Base-by-base conservation (phyloP, 2,797 vertebrate species). In the Sparidentex hasta region DNA sequence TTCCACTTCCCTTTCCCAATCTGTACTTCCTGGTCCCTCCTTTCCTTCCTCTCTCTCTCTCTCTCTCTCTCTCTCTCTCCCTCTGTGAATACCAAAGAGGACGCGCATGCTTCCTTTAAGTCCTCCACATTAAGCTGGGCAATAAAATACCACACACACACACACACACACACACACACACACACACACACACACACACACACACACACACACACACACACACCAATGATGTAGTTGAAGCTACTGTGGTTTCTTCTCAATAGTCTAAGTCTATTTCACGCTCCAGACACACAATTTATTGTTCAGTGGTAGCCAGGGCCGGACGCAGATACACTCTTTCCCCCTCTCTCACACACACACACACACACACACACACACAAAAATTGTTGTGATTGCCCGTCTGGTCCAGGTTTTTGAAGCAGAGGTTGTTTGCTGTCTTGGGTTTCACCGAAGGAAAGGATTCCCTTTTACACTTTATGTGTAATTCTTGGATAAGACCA, bases 231-330 rank as follows among this genome's bases (percentile, higher is more conserved):
- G 62, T 74, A 71, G 71, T 83, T 77, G 51, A 76, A 74, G 77
- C 71, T 64, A 63, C 78, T 88, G 81, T 81, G 80, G 81, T 84
- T 88, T 87, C 81, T 66, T 74, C 65, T 81, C 88, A 83, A 90
- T 74, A 84, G 79, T 81, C 77, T 81, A 55, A 68, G 81, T 79
- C 77, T 81, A 89, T 89, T 89, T 86, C 83, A 89, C 59, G 55
- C 84, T 80, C 18, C 84, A 84, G 86, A 84, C 79, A 83, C 72
- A 78, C 71, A 82, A 83, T 90, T 82, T 88, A 85, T 62, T 78
- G 63, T 72, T 43, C 47, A 64, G 76, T 64, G 61, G 68, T 78
- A 55, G 17, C 27, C 64, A 54, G 56, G 46, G 51, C 48, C 57
- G 44, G 43, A 69, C 65, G 77, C 51, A 63, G 21, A 51, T 11